Percentiles rank a stretch among this genome's conserved stretches.
Conservation (phyloP, 2,797 vertebrate genomes). For the Chelidonichthys spinosus region DNA sequence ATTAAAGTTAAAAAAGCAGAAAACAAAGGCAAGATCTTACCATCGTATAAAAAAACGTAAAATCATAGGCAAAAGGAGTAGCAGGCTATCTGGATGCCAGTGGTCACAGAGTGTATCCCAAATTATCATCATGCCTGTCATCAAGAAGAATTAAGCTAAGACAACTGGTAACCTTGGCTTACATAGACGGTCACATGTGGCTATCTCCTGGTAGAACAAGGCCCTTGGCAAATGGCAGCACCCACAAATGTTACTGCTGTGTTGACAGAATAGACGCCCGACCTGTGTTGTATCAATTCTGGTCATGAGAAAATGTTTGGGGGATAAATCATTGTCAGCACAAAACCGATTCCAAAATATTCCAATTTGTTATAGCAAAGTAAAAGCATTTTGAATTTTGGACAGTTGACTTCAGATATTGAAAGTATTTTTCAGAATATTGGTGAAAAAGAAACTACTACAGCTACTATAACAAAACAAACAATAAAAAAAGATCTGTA, state of each 20-base stretch:
- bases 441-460: too few relatives aligned
- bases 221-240: conserved; percentile 21
- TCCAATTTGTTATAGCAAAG: too few relatives aligned
- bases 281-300: conserved; percentile 44
- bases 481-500: too few relatives aligned
- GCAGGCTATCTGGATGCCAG: conserved; percentile 24
- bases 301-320: not conserved
- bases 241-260: conserved; percentile 54
- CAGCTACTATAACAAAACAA: too few relatives aligned
- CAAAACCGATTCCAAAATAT: not conserved
- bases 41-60: not conserved
- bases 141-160: conserved; percentile 46
- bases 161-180: conserved; percentile 67
- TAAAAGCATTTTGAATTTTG: too few relatives aligned
- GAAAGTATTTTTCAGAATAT: too few relatives aligned
- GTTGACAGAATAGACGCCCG: conserved; percentile 55
- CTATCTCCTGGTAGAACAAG: conserved; percentile 28
- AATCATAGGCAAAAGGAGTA: conserved; percentile 18
- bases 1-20: conserved; percentile 8
- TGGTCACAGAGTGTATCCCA: conserved; percentile 27
- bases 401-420: too few relatives aligned
- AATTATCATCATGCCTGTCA: conserved; percentile 63
- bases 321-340: not conserved
- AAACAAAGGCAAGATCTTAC: conserved; percentile 2
- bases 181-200: conserved; percentile 44